Evolutionary conservation across 2,113 vertebrate species (phyloP).

Genomic region (Prinia subflava): DNA sequence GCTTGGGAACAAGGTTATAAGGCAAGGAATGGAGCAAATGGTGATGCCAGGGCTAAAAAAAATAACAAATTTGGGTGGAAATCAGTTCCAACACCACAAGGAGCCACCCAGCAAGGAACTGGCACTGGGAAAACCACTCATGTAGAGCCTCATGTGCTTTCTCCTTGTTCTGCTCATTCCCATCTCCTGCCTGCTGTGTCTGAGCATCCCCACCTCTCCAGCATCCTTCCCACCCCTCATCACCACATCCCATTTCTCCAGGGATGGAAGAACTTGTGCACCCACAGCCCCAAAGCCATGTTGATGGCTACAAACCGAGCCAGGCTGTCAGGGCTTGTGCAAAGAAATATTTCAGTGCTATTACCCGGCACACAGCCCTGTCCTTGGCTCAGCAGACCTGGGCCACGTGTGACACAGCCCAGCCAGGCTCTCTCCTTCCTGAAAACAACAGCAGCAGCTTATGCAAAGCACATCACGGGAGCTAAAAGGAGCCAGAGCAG

Average conservation of each 20-base stretch:
- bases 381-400: neutral
- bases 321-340: fast-evolving
- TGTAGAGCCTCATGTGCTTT: fast-evolving
- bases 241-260: fast-evolving
- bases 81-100: neutral
- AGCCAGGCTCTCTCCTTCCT: neutral
- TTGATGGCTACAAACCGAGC: fast-evolving
- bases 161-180: neutral
- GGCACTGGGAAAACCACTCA: neutral
- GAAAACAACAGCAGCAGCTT: neutral
- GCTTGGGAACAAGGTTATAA: neutral
- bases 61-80: neutral
- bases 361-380: neutral
- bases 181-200: neutral
- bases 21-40: neutral
- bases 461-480: constrained; percentile 60
- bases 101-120: neutral
- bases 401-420: neutral
- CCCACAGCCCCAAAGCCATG: fast-evolving
- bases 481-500: constrained; percentile 30
- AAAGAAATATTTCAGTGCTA: neutral
- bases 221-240: neutral
- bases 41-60: neutral
- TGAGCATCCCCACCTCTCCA: neutral
- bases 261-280: neutral